A percentile compares a stretch with the other conserved stretches of the same genome.
Evolutionary conservation across 2,113 vertebrate species (phyloP).

Genomic region (Nanger granti): DNA sequence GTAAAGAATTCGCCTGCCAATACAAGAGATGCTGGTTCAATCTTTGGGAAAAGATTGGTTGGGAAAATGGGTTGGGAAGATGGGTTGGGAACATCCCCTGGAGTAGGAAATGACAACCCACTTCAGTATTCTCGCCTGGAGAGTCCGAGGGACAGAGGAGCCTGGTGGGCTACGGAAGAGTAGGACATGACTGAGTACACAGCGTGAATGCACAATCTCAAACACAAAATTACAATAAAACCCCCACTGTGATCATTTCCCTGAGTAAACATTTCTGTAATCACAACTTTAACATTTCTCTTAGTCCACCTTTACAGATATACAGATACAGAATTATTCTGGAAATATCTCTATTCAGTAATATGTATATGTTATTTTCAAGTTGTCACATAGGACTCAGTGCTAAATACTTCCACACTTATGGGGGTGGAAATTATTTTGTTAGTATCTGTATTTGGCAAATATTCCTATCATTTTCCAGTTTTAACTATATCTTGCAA

Average conservation of each 20-base stretch:
- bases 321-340: not conserved
- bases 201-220: not conserved
- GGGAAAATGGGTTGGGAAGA: not conserved
- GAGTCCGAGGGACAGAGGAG: not conserved
- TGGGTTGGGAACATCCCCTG: not conserved
- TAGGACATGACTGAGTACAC: accelerated
- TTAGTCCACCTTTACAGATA: not conserved
- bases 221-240: not conserved
- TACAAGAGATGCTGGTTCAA: not conserved
- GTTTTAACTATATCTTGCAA: not conserved
- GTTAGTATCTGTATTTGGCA: not conserved
- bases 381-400: not conserved
- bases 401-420: not conserved
- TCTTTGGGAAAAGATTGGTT: not conserved
- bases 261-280: not conserved
- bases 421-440: not conserved
- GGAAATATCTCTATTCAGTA: not conserved
- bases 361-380: not conserved
- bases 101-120: not conserved
- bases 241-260: not conserved
- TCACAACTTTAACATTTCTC: not conserved
- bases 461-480: not conserved
- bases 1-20: not conserved
- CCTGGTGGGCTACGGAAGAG: not conserved
- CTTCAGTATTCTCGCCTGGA: not conserved